Conservation (phyloP, 2,888 invertebrate species). For the Entomobrya proxima region DNA sequence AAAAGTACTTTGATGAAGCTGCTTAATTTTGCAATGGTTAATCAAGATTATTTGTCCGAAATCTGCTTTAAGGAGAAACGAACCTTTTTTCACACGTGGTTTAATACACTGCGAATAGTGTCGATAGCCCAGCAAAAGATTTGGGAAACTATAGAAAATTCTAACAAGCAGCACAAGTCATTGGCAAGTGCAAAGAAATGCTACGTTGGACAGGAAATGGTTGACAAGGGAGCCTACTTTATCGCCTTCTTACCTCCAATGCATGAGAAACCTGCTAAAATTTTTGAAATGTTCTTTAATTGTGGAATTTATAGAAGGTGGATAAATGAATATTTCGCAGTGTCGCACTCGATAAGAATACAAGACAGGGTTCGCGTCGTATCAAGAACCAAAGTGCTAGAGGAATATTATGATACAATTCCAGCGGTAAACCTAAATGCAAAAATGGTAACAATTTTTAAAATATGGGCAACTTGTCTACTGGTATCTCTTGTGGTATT, state of each 20-base stretch:
- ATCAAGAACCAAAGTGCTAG: neutral
- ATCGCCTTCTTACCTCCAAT: neutral
- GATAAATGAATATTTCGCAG: neutral
- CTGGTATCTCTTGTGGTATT: no score
- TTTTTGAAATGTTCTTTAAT: neutral
- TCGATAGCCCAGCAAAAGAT: no score
- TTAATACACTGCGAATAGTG: no score
- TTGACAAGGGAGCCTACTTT: neutral
- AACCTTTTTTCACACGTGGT: no score
- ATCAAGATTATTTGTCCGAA: no score
- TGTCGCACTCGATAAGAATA: neutral
- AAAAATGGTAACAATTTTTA: neutral
- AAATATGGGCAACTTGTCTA: neutral
- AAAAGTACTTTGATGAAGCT: no score
- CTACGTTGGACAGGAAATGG: neutral
- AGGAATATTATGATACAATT: neutral
- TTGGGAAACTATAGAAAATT: no score
- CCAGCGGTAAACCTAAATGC: neutral
- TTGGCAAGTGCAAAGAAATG: neutral
- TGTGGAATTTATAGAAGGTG: neutral
- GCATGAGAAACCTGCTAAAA: neutral
- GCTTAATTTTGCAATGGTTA: no score
- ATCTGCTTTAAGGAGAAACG: no score
- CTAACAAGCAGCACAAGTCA: neutral
- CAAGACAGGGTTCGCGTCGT: neutral